These are phyloP conservation scores for Asteroscopus sphinx DNA, from an alignment of 2,888 invertebrate species.

Conservation along the genomic window DNA sequence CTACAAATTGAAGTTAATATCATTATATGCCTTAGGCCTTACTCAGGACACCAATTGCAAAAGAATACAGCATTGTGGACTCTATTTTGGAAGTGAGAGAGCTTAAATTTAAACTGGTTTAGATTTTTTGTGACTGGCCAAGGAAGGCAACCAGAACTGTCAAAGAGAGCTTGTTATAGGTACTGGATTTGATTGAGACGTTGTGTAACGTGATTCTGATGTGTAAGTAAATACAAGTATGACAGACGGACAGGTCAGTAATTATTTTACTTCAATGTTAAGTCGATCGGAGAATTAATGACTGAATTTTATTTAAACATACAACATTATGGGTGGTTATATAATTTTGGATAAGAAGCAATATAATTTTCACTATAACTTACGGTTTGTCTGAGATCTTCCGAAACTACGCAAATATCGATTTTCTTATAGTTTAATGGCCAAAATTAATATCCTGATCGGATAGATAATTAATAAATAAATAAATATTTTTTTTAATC, in stretches of 20 bases:
- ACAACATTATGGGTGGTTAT: no score
- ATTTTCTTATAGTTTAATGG: no score
- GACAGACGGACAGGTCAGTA: conserved; percentile 1
- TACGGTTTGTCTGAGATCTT: no score
- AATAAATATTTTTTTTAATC: no score
- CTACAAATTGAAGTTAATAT: conserved; percentile 1
- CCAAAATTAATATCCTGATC: no score
- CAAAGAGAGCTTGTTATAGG: conserved; percentile 27
- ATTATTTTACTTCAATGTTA: conserved; percentile 1
- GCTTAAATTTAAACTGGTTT: neutral
- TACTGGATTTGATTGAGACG: conserved; percentile 17
- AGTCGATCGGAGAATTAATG: no score
- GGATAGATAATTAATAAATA: no score
- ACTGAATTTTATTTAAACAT: no score
- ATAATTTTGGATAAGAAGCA: no score
- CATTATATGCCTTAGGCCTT: neutral
- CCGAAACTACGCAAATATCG: no score
- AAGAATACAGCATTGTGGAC: conserved; percentile 1
- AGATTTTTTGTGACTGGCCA: conserved; percentile 1
- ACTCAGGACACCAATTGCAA: neutral
- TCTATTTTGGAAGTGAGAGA: neutral
- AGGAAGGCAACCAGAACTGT: conserved; percentile 38
- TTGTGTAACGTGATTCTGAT: conserved; percentile 5
- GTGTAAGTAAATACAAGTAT: conserved; percentile 2
- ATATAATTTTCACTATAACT: no score